These are phyloP conservation scores for Leptobrachium leishanense DNA, from an alignment of 2,113 vertebrate genomes.

Conservation along the genomic window DNA sequence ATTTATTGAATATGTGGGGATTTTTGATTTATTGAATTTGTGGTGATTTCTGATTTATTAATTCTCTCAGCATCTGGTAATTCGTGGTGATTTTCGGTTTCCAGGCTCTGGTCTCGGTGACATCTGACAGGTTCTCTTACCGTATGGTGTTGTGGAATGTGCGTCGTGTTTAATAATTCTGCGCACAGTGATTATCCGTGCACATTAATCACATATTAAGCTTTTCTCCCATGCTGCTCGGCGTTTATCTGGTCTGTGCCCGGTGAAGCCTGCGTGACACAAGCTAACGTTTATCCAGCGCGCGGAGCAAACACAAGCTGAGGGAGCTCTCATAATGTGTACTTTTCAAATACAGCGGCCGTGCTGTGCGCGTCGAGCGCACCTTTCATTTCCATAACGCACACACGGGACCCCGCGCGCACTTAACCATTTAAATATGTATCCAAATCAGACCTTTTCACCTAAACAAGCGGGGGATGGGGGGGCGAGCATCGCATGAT, in stretches of 20 bases:
- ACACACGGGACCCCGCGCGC: background rate
- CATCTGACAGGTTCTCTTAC: too few relatives aligned
- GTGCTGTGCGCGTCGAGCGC: background rate
- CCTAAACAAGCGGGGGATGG: background rate
- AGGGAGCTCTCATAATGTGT: background rate
- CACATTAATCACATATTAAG: too few relatives aligned
- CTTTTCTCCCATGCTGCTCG: too few relatives aligned
- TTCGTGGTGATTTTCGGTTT: too few relatives aligned
- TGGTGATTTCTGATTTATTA: too few relatives aligned
- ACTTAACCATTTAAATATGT: background rate
- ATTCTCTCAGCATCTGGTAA: too few relatives aligned
- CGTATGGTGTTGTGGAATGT: too few relatives aligned
- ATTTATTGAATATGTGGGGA: too few relatives aligned
- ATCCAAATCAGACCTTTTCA: constrained; percentile 10
- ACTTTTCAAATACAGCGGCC: constrained; percentile 6
- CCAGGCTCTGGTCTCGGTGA: too few relatives aligned
- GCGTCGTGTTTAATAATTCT: too few relatives aligned
- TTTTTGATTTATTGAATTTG: too few relatives aligned
- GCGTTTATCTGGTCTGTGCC: background rate
- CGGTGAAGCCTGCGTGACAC: background rate
- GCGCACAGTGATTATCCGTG: too few relatives aligned
- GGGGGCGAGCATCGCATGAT: background rate
- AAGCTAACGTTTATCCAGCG: background rate
- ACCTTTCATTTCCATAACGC: constrained; percentile 8
- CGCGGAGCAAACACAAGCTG: background rate